Evolutionary conservation across 2,797 vertebrate species (phyloP), one percentile per base, ranked within the genome.

Genomic region (Acanthiza pusilla): DNA sequence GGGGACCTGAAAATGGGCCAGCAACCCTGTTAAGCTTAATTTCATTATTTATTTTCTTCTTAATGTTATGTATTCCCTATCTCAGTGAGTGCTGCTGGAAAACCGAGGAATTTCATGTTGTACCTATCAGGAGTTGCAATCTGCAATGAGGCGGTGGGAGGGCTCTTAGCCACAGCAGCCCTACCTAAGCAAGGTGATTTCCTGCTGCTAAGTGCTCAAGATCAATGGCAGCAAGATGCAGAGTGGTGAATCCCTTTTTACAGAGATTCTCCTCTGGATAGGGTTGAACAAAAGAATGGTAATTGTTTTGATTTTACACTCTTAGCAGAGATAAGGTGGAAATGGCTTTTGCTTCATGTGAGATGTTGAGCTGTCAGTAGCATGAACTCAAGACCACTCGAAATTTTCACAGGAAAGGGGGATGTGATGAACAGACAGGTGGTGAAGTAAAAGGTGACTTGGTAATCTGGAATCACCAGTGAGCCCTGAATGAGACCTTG

Each of bases 1-100:
- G 72, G 81, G 23, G 73, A 84, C 74, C 94, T 97, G 96, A 94
- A 65, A 67, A 80, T 80, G 83, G 94, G 86, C 96, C 96, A 95
- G 93, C 71, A 88, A 91, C 76, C 80, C 94, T 77, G 83, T 92
- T 93, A 94, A 85, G 87, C 75, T 70, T 89, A 94, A 84, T 89
- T 93, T 91, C 58, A 79, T 89, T 94, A 93, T 94, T 94, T 94
- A 65, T 91, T 94, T 96, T 96, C 76, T 87, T 88, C 54, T 58
- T 92, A 77, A 57, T 29, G 72, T 40, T 57, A n/a, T 81, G 61
- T 74, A 57, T 86, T 92, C 94, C 53, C 53, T 29, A 68, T 51
- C 88, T 88, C 73, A 72, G 71, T 61, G 85, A 74, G 18, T 77
- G 93, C 83, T 92, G 78, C 92, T 82, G 87, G 87, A 94, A 96